Percentiles rank a stretch among this genome's conserved stretches.
phyloP scores from a whole-genome alignment of 2,113 vertebrate species.

The Pycnonotus jocosus region DNA sequence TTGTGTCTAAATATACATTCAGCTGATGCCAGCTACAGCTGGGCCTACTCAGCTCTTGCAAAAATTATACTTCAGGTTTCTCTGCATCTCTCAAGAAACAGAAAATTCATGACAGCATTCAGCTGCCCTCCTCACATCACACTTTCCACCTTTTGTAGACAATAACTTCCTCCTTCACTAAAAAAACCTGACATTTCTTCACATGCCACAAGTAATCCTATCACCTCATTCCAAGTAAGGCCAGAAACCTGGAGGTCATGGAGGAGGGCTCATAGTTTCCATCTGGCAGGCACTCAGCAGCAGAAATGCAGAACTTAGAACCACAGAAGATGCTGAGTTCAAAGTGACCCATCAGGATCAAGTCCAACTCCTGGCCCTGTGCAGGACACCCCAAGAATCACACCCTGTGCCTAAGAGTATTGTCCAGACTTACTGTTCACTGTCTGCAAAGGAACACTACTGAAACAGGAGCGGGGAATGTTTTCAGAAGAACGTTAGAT shows the following conservation, averaged over 20 bases:
- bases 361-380: background rate
- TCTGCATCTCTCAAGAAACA: background rate
- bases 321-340: background rate
- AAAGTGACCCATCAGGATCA: background rate
- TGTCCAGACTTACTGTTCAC: background rate
- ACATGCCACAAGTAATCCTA: background rate
- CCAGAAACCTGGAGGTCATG: background rate
- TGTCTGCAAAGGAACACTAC: background rate
- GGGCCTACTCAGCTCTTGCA: background rate
- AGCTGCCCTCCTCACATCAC: background rate
- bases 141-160: background rate
- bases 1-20: slow-evolving; percentile 2
- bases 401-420: background rate
- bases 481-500: background rate
- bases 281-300: background rate
- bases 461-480: background rate
- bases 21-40: slow-evolving; percentile 25
- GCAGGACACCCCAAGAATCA: background rate
- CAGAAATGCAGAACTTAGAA: background rate
- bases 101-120: background rate
- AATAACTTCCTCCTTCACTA: background rate
- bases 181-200: background rate
- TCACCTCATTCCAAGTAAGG: background rate
- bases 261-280: background rate
- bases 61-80: background rate